Evolutionary conservation across 2,113 vertebrate genomes (phyloP).

Genomic region (Polypterus senegalus): DNA sequence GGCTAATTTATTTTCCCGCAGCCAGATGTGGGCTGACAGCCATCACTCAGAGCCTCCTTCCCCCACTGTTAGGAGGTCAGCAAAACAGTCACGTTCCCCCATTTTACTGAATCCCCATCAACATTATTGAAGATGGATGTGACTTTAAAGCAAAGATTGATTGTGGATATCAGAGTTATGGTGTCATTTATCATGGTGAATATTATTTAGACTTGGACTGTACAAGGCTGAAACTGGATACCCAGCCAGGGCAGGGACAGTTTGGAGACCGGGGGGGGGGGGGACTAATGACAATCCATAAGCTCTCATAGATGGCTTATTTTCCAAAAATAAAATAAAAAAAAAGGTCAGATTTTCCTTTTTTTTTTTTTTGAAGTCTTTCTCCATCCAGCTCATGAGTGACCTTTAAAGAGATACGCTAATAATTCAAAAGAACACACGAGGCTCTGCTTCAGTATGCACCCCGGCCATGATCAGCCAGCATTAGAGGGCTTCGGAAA

Average conservation of each 20-base stretch:
- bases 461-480: no score
- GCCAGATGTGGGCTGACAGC: slow-evolving; percentile 97
- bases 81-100: slow-evolving; percentile 79
- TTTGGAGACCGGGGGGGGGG: slow-evolving; percentile 53
- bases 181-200: slow-evolving; percentile 92
- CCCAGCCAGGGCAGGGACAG: slow-evolving; percentile 81
- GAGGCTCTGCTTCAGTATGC: no score
- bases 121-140: slow-evolving; percentile 97
- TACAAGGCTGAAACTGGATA: slow-evolving; percentile 88
- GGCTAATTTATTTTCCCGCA: slow-evolving; percentile 92
- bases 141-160: slow-evolving; percentile 98
- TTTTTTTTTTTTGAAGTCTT: slow-evolving; percentile 3
- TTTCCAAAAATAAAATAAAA: slow-evolving; percentile 49
- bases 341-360: background rate
- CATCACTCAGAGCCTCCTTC: slow-evolving; percentile 80
- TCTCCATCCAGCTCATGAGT: no score
- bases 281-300: slow-evolving; percentile 33
- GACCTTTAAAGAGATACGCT: no score
- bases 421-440: no score
- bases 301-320: slow-evolving; percentile 81
- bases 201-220: slow-evolving; percentile 96
- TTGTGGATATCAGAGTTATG: slow-evolving; percentile 97
- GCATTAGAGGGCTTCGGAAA: no score
- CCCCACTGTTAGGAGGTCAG: slow-evolving; percentile 67
- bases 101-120: slow-evolving; percentile 89